Evolutionary conservation across 2,888 invertebrate genomes (phyloP).

Genomic region (Melangyna quadrimaculata): DNA sequence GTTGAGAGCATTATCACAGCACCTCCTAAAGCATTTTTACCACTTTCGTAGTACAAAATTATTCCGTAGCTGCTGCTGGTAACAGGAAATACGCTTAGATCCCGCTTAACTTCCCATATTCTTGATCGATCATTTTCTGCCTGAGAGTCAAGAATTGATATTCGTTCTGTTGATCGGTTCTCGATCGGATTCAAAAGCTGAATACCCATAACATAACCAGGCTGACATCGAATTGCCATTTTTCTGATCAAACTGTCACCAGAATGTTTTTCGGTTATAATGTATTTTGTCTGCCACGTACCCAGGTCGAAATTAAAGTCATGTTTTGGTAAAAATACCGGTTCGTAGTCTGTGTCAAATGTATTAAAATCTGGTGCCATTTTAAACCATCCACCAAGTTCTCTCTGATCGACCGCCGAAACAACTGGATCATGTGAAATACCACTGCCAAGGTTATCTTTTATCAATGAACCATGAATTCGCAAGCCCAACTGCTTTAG

Average conservation of each 20-base stretch:
- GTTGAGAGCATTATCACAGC: constrained; percentile 90
- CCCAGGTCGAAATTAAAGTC: constrained; percentile 85
- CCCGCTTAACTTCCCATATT: constrained; percentile 90
- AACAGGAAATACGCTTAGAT: constrained; percentile 94
- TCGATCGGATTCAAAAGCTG: constrained; percentile 95
- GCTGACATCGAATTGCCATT: constrained; percentile 87
- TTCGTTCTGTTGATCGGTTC: constrained; percentile 92
- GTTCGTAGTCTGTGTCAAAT: constrained; percentile 87
- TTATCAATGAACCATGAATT: constrained; percentile 89
- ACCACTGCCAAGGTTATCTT: constrained; percentile 92
- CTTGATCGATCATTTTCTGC: constrained; percentile 85
- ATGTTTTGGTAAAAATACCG: constrained; percentile 87
- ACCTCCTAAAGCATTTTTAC: constrained; percentile 89
- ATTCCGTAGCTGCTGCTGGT: constrained; percentile 92
- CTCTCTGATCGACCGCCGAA: constrained; percentile 91
- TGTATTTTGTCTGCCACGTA: constrained; percentile 89
- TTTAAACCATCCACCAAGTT: constrained; percentile 95
- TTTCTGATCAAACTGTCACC: constrained; percentile 83
- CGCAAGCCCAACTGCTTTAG: constrained; percentile 93
- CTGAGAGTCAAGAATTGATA: constrained; percentile 89
- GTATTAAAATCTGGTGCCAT: constrained; percentile 86
- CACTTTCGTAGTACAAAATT: constrained; percentile 90
- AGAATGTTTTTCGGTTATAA: constrained; percentile 87
- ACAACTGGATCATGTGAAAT: constrained; percentile 95
- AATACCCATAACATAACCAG: constrained; percentile 93